Base-by-base conservation (phyloP, 2,113 vertebrate species). In the Noctilio leporinus region DNA sequence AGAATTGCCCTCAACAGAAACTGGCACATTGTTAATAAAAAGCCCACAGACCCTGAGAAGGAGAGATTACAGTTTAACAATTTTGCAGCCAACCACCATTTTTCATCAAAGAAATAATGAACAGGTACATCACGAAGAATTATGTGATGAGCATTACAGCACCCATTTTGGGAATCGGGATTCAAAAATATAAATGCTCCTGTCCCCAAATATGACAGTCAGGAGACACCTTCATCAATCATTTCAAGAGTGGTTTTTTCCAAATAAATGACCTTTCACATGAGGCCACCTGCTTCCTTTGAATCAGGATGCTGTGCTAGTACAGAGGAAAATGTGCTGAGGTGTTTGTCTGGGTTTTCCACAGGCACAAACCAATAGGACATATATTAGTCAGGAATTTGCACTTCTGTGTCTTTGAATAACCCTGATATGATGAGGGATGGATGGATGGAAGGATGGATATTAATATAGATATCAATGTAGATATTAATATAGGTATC, bases 191-290 rank as follows among this genome's bases (percentile, higher is more conserved):
- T 70, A 80, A 83, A 94, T 55, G 78, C 35, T 72, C 59, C 73
- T 57, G 49, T 82, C 72, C 57, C 65, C 83, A 70, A 24, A 40
- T 43, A 35, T 30, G 83, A 70, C 91, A 83, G 45, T 75, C 47
- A 28, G 65, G 47, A 76, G 86, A 89, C 80, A 67, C 20, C 19
- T 40, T 77, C 95, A 96, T 97, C 83, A 20, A 40, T 96, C 93
- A 94, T 86, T 55, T 73, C 70, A 49, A 30, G 33, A 86, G 64
- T 2, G 73, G 1, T 83, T 94, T 70, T 53, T 69, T 92, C 72
- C n/a, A 75, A 53, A 95, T 67, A 89, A 91, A 95, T 9, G 64
- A 62, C 82, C 73, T 95, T 86, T 87, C 62, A 59, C 67, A 75
- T 24, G 9, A 5, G 78, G 45, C 70, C 72, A 95, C 81, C 93